These are phyloP conservation scores for Vidua chalybeata DNA, from an alignment of 2,113 vertebrate genomes.

Conservation along the genomic window DNA sequence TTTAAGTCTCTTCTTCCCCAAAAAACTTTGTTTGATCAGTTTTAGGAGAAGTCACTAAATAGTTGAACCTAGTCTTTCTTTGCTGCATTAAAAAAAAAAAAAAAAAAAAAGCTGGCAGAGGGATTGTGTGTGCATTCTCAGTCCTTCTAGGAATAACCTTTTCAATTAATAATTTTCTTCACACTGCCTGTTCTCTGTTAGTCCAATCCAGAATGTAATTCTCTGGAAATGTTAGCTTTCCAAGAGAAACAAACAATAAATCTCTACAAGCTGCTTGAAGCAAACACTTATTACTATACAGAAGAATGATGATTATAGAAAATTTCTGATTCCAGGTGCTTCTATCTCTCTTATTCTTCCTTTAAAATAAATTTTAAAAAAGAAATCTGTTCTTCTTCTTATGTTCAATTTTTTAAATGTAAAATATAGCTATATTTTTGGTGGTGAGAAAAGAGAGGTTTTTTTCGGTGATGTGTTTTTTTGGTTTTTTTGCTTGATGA, in stretches of 20 bases:
- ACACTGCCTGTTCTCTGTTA: neutral
- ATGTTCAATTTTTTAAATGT: neutral
- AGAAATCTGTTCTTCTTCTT: neutral
- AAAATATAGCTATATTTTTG: neutral
- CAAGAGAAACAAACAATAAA: constrained; percentile 3
- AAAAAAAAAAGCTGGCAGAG: neutral
- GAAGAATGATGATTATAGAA: neutral
- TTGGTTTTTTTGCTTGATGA: too few species aligned
- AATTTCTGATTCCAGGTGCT: neutral
- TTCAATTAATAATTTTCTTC: constrained; percentile 12
- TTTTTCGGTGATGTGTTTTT: neutral
- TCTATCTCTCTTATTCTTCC: fast-evolving
- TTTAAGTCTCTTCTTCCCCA: neutral
- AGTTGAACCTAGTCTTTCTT: neutral
- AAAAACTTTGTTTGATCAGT: neutral
- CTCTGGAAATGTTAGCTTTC: neutral
- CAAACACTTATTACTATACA: neutral
- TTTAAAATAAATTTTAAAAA: neutral
- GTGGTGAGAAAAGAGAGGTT: fast-evolving
- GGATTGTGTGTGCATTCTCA: neutral
- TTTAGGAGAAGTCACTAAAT: neutral
- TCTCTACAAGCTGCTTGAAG: neutral
- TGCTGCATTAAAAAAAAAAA: neutral
- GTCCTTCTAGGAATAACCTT: neutral
- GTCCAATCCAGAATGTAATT: neutral